Evolutionary conservation across 2,888 invertebrate genomes (phyloP).

Genomic region (Lasioglossum morio): DNA sequence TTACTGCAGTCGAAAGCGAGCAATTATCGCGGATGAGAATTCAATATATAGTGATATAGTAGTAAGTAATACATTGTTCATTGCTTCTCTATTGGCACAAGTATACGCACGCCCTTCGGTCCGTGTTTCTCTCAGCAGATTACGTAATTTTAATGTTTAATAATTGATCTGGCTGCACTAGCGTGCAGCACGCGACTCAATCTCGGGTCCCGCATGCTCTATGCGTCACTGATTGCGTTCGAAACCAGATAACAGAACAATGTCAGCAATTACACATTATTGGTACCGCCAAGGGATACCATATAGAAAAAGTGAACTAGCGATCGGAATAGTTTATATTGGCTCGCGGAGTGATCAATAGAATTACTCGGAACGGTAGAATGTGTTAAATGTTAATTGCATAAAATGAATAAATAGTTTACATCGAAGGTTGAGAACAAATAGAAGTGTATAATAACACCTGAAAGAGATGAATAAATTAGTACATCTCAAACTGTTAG

Average conservation of each 20-base stretch:
- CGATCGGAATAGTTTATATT: not conserved
- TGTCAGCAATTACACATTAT: not conserved
- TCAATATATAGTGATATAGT: too few species aligned
- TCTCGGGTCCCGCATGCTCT: not conserved
- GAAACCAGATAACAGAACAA: not conserved
- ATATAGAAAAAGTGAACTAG: not conserved
- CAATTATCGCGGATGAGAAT: too few species aligned
- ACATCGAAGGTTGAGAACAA: too few species aligned
- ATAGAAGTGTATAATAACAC: too few species aligned
- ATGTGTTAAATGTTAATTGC: too few species aligned
- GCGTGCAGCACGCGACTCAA: not conserved
- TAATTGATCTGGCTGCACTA: not conserved
- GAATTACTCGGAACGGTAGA: too few species aligned
- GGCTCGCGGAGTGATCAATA: too few species aligned
- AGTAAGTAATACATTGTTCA: not conserved
- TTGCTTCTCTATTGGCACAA: not conserved
- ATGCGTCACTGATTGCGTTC: not conserved
- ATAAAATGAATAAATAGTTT: too few species aligned
- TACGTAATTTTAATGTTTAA: not conserved
- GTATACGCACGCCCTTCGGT: not conserved
- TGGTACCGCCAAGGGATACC: not conserved
- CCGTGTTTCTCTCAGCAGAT: not conserved
- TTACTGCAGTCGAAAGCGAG: too few species aligned
- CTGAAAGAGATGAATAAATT: too few species aligned
- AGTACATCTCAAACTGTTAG: too few species aligned